Conservation (phyloP, 2,888 invertebrate genomes). For the Hemicrepidius hirtus region DNA sequence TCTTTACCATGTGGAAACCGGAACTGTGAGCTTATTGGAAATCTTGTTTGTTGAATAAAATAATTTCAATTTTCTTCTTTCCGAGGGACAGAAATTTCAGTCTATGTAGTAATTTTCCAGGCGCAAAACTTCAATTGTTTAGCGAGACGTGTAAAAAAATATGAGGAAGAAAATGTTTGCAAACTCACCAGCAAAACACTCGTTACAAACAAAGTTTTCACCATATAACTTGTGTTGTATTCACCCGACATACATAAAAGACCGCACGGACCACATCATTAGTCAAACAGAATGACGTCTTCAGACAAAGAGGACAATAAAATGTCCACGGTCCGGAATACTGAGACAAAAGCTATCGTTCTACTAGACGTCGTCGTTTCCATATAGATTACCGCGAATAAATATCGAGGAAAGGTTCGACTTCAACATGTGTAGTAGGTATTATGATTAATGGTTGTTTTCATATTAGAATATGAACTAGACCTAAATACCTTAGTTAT, state of each 20-base stretch:
- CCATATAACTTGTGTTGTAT: constrained; percentile 24
- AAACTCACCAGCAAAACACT: constrained; percentile 26
- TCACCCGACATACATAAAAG: constrained; percentile 27
- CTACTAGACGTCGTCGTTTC: constrained; percentile 24
- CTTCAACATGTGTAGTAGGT: constrained; percentile 15
- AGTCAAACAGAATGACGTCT: constrained; percentile 30
- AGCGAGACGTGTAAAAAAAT: background rate
- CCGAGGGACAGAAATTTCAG: too few relatives aligned
- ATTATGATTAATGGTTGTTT: constrained; percentile 23
- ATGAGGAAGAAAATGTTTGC: constrained; percentile 15
- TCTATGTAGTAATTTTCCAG: too few relatives aligned
- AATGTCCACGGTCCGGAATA: constrained; percentile 30
- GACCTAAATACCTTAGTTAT: background rate
- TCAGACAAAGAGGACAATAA: constrained; percentile 33
- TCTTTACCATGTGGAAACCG: too few relatives aligned
- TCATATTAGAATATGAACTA: constrained; percentile 13
- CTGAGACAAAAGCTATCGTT: constrained; percentile 27
- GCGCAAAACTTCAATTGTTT: background rate
- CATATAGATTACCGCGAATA: constrained; percentile 26
- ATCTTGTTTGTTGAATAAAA: too few relatives aligned
- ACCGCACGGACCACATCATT: constrained; percentile 29
- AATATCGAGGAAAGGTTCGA: constrained; percentile 20
- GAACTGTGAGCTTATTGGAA: too few relatives aligned
- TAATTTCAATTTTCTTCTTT: too few relatives aligned
- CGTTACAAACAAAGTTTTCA: constrained; percentile 18